phyloP scores from a whole-genome alignment of 2,888 invertebrate genomes.

The Cenopis cana region DNA sequence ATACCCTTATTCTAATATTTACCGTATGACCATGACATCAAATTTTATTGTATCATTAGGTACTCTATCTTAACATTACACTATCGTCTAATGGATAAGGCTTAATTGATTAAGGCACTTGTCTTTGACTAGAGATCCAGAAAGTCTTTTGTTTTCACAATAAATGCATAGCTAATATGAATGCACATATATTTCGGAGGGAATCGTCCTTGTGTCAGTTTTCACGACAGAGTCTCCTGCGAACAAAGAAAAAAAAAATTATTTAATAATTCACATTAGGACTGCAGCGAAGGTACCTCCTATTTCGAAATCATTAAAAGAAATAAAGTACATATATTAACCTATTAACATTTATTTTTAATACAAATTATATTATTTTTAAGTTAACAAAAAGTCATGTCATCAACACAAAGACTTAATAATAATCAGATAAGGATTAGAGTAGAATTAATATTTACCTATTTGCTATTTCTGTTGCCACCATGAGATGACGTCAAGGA shows the following conservation, averaged over 20 bases:
- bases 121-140: slow-evolving; percentile 80
- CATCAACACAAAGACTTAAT: neutral
- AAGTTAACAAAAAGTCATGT: neutral
- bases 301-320: neutral
- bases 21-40: slow-evolving; percentile 28
- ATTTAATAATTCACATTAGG: slow-evolving; percentile 29
- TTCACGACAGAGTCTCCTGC: slow-evolving; percentile 60
- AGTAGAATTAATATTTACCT: slow-evolving; percentile 60
- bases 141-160: slow-evolving; percentile 80
- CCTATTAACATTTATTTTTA: too few relatives aligned
- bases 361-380: neutral
- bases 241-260: slow-evolving; percentile 63
- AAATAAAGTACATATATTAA: neutral
- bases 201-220: slow-evolving; percentile 67
- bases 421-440: neutral
- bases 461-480: slow-evolving; percentile 89
- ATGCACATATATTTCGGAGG: slow-evolving; percentile 74
- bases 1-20: slow-evolving; percentile 55
- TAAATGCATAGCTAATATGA: slow-evolving; percentile 66
- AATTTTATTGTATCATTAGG: slow-evolving; percentile 33
- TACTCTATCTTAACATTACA: slow-evolving; percentile 24
- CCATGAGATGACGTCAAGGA: slow-evolving; percentile 93
- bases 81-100: slow-evolving; percentile 52
- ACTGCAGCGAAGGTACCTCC: neutral
- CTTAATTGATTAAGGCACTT: slow-evolving; percentile 75